Percentiles rank a stretch among this genome's conserved stretches.
Evolutionary conservation across 2,888 invertebrate genomes (phyloP).

Genomic region (Bombylius discolor): DNA sequence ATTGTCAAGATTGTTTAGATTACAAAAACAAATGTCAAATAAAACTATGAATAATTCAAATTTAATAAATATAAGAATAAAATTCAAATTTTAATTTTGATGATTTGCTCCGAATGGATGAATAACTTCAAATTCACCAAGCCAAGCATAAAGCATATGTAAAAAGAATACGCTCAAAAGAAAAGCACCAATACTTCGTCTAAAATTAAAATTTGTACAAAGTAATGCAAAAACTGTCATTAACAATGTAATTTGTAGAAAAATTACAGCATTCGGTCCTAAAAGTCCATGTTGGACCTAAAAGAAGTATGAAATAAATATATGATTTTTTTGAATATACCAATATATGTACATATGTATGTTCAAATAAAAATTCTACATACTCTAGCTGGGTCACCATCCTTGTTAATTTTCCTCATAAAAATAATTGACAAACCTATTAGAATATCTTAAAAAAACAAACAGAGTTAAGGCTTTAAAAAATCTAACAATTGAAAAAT

Average conservation of each 20-base stretch:
- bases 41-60: too few relatives aligned
- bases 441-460: slow-evolving; percentile 24
- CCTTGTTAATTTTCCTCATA: not conserved
- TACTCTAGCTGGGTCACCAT: not conserved
- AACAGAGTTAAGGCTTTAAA: too few relatives aligned
- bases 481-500: too few relatives aligned
- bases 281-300: slow-evolving; percentile 32
- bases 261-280: slow-evolving; percentile 35
- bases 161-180: slow-evolving; percentile 38
- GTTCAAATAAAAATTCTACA: too few relatives aligned
- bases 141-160: slow-evolving; percentile 39
- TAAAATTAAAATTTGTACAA: slow-evolving; percentile 36
- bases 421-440: slow-evolving; percentile 37
- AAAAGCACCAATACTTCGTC: slow-evolving; percentile 38
- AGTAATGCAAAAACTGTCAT: slow-evolving; percentile 36
- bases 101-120: slow-evolving; percentile 34
- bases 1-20: too few relatives aligned
- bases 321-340: not conserved
- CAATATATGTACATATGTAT: too few relatives aligned
- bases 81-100: not conserved
- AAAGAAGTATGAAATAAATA: not conserved
- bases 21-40: too few relatives aligned
- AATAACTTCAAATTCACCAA: slow-evolving; percentile 37
- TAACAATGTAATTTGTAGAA: slow-evolving; percentile 36
- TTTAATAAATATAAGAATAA: too few relatives aligned